Evolutionary conservation across 2,888 invertebrate species (phyloP), one percentile per base, ranked within the genome.

Genomic region (Ceraclea dissimilis): DNA sequence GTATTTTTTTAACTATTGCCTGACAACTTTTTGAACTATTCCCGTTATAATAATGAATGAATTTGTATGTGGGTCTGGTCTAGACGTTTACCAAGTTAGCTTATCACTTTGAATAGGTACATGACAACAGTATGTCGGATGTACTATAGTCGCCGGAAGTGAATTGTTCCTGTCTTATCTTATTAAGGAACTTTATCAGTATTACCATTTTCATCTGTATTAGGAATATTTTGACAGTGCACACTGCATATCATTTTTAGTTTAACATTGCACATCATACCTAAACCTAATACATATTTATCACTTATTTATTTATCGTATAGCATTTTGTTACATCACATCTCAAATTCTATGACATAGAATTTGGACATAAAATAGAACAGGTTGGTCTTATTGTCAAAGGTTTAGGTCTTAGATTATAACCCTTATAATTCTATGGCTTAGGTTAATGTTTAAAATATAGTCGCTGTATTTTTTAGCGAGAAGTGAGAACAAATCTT

Each of bases 81-180:
- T n/a, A n/a, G 16, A 13, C 16, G 39, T 13, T 31, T 31, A 31
- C 11, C 6, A 31, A 8, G 11, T 31, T 31, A 8, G 6, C 39
- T 39, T 39, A 39, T 39, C 39, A n/a, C 16, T 39, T 39, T 39
- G 39, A 39, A 39, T n/a, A n/a, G n/a, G n/a, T n/a, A n/a, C n/a
- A n/a, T 39, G 39, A 39, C 39, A 39, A 13, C 26, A 26, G 39
- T 39, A 39, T 5, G 13, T 4, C 39, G 39, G 39, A 39, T 39
- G 39, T 39, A 39, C 39, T 13, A 13, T 11, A 11, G 31, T 8
- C 8, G 39, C 39, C 4, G 39, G 39, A 39, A n/a, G 16, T 39
- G 39, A 13, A 39, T 39, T n/a, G 39, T 39, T 39, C 39, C 39
- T 39, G 16, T 39, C 2, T 8, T n/a, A 16, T 39, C 13, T 2